Percentiles rank a stretch among this genome's conserved stretches.
phyloP scores from a whole-genome alignment of 2,888 invertebrate genomes.

The Scaptomyza parva region DNA sequence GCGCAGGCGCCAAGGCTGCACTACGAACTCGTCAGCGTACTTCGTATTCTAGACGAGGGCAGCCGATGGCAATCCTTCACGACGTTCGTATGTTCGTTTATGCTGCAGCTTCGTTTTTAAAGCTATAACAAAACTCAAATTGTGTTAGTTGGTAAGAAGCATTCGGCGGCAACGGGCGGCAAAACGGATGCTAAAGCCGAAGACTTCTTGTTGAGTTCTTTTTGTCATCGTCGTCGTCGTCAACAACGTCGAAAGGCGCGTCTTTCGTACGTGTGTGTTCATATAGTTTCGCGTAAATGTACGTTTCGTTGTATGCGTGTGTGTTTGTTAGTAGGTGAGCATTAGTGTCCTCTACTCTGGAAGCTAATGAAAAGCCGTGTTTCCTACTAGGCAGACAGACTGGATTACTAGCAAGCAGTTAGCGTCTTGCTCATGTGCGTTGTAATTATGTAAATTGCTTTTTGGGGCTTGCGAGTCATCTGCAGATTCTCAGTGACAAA shows the following conservation, averaged over 20 bases:
- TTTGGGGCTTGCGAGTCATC: slow-evolving; percentile 29
- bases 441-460: slow-evolving; percentile 75
- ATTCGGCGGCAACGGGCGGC: slow-evolving; percentile 80
- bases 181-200: slow-evolving; percentile 51
- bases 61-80: slow-evolving; percentile 15
- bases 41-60: slow-evolving; percentile 30
- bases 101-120: slow-evolving; percentile 66
- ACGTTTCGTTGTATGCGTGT: slow-evolving; percentile 2
- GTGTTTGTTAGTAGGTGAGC: slow-evolving; percentile 18
- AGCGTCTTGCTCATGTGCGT: slow-evolving; percentile 65
- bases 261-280: slow-evolving; percentile 11
- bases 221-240: slow-evolving; percentile 3
- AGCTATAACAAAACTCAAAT: slow-evolving; percentile 82
- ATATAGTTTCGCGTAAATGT: background rate
- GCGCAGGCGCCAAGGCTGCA: slow-evolving; percentile 42
- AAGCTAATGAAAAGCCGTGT: slow-evolving; percentile 52
- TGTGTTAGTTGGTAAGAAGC: slow-evolving; percentile 82
- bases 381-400: slow-evolving; percentile 39
- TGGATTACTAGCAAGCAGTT: slow-evolving; percentile 8
- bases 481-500: slow-evolving; percentile 35
- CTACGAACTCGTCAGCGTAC: background rate
- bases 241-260: slow-evolving; percentile 5
- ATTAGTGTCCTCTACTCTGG: slow-evolving; percentile 31
- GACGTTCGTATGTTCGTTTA: slow-evolving; percentile 4
- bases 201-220: background rate